Evolutionary conservation across 2,888 invertebrate genomes (phyloP), one percentile per base, ranked within the genome.

Genomic region (Apocheima hispidaria): DNA sequence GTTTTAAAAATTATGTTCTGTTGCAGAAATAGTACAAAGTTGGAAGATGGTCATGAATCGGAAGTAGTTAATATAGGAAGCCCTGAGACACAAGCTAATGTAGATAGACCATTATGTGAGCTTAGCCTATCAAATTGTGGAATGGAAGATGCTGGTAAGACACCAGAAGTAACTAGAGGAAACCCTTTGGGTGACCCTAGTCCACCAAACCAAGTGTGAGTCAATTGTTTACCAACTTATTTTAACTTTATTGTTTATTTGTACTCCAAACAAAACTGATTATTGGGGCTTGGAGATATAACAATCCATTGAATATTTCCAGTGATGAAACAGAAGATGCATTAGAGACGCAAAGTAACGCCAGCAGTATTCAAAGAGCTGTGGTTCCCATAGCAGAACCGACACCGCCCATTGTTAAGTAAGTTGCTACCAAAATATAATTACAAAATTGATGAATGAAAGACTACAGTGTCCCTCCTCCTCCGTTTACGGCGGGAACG

Each of bases 401-500:
- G 14, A 20, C 38, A 38, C 50, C 60, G 18, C 60, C 60, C 16
- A 60, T 20, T 36, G n/a, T 40, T 35, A 51, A 21, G 57, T 56
- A 46, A 64, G 43, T 63, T 28, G 10, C 2, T 4, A 33, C 2
- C 33, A 33, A 4, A 7, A 26, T 7, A 26, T 7, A 4, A 23
- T 5, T 26, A 26, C 5, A 7, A 26, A 26, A 26, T 26, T 26
- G 26, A 6, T 26, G 5, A 6, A 7, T 26, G 4, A 26, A 1
- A 26, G 9, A 26, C 9, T 6, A n/a, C n/a, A n/a, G n/a, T n/a
- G n/a, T n/a, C n/a, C n/a, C n/a, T n/a, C n/a, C n/a, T n/a, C n/a
- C n/a, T n/a, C n/a, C n/a, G n/a, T n/a, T n/a, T n/a, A n/a, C n/a
- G n/a, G n/a, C n/a, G n/a, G n/a, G n/a, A n/a, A n/a, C n/a, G n/a